Evolutionary conservation across 1,140 invertebrate genomes (phyloP), one percentile per base, ranked within the genome.

Genomic region (Babylonia areolata): DNA sequence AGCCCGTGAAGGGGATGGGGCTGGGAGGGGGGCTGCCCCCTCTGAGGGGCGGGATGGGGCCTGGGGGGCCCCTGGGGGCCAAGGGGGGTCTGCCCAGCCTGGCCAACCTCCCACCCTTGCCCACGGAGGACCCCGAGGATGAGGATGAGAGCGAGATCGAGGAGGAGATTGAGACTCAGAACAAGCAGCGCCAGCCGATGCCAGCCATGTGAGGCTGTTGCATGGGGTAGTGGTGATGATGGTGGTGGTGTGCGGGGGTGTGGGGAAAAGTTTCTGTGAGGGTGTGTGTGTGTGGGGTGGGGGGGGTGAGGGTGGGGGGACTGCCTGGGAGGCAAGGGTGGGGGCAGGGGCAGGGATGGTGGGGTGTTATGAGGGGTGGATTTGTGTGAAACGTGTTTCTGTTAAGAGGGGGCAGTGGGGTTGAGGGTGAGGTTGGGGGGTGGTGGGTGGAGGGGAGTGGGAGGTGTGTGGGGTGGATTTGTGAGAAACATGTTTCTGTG

Each of bases 121-220:
- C 88, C 31, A 86, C 51, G 5, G 84, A 89, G 28, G 58, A 87
- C 2, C 88, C 88, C 6, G 86, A 87, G 42, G 88, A 89, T 84
- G 81, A 87, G 84, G 85, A 84, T 39, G 81, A 87, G 1, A 51
- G 79, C 37, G 83, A 85, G 2, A 83, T 84, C 6, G 81, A 82
- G 69, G 85, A 75, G 37, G 82, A 85, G 35, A 37, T 82, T 23
- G 85, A 87, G 40, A 42, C 58, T 46, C 33, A 58, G 35, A 46
- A 23, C 23, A 39, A 33, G 17, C 35, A 46, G 31, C 37, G 23
- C 54, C 82, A 39, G 15, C 58, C 83, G 6, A 28, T 82, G 51
- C 81, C 77, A 46, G 87, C 83, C 23, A 64, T 82, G n/a, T 51
- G 46, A 80, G 78, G 17, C 15, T 20, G n/a, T 75, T 71, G 69